Evolutionary conservation across 2,797 vertebrate genomes (phyloP), one percentile per base, ranked within the genome.

Genomic region (Choloepus didactylus): DNA sequence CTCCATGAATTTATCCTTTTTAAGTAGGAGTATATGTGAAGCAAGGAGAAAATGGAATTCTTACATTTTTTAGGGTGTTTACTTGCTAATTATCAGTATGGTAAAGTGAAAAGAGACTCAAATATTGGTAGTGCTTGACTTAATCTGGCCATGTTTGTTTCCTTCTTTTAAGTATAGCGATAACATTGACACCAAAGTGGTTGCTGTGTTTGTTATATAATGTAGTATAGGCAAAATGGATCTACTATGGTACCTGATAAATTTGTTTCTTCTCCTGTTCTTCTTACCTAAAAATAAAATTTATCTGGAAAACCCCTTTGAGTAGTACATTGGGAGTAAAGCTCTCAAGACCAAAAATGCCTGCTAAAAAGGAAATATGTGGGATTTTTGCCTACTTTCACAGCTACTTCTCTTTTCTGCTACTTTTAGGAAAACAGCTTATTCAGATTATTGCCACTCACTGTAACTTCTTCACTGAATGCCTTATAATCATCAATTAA

Each of bases 41-140:
- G 77, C 60, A 91, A 70, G 88, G 38, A 89, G 77, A 82, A 91
- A 69, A 81, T 67, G 81, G 79, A 82, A 67, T 49, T 83, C 60
- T 95, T 81, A 54, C 4, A 25, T 60, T 15, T 87, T 69, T 82
- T 35, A 35, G 35, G 35, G 35, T 35, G 35, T 35, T 35, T 35
- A 35, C 35, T 35, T 35, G 35, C 35, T 35, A 35, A 35, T 35
- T 35, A 35, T 35, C 35, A 35, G 35, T 35, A 35, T 35, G 35
- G 35, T 35, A 35, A 35, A 35, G 35, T 35, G 35, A 35, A 35
- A 35, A 35, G 35, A 31, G 76, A 10, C 64, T 92, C 60, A 83
- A 35, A 64, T 85, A 70, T 18, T 66, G 21, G 49, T 81, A 15
- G 46, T 94, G 23, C 25, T 91, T 81, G 67, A 75, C 25, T 27